These are phyloP conservation scores for Henricia sp. DNA, from an alignment of 53 echinoderm and acorn worm genomes.

Conservation along the genomic window DNA sequence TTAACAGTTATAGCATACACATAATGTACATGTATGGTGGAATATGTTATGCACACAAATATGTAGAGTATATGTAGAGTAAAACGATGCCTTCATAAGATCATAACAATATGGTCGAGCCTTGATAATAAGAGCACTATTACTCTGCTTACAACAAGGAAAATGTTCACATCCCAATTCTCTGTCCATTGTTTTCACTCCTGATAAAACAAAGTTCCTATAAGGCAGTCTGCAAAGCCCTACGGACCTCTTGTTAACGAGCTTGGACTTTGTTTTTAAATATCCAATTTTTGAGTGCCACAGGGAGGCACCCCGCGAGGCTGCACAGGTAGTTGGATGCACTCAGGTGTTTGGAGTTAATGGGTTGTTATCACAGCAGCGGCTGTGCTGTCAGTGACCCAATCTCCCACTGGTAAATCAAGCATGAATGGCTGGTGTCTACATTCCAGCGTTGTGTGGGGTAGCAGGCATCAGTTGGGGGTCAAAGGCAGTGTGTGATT, in stretches of 20 bases:
- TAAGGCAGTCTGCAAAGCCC: not conserved
- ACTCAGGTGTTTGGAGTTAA: not conserved
- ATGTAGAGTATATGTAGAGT: too few relatives aligned
- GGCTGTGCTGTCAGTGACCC: conserved; percentile 31
- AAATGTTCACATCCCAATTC: too few relatives aligned
- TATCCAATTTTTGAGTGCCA: not conserved
- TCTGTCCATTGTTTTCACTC: too few relatives aligned
- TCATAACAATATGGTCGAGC: too few relatives aligned
- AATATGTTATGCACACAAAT: too few relatives aligned
- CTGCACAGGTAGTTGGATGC: conserved; percentile 14
- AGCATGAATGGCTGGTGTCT: not conserved
- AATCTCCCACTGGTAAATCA: conserved; percentile 16
- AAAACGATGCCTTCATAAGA: too few relatives aligned
- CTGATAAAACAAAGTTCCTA: not conserved
- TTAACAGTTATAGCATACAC: too few relatives aligned
- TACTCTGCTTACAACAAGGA: too few relatives aligned
- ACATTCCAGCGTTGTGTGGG: conserved; percentile 19
- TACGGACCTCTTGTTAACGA: not conserved
- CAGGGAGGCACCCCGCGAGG: not conserved
- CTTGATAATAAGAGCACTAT: too few relatives aligned
- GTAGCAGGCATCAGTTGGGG: not conserved
- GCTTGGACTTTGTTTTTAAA: too few relatives aligned
- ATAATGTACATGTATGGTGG: too few relatives aligned
- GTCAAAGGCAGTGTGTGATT: not conserved
- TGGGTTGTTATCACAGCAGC: not conserved